Percentiles rank a stretch among this genome's conserved stretches.
Evolutionary conservation across 2,888 invertebrate species (phyloP).

Genomic region (Gibbula magus): DNA sequence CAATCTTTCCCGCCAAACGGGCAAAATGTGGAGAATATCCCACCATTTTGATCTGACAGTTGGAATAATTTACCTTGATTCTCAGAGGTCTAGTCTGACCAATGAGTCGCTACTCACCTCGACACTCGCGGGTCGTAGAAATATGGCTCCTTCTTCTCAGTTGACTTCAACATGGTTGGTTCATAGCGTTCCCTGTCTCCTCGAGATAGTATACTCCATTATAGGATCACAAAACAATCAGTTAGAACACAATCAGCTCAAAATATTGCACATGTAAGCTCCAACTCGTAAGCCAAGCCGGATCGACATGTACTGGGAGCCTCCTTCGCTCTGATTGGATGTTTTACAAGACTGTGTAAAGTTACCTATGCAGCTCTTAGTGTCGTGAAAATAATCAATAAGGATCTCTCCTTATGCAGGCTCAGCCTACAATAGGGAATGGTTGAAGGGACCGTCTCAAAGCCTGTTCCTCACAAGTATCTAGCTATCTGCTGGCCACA

Average conservation of each 20-base stretch:
- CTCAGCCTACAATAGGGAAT: not conserved
- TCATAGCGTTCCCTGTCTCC: slow-evolving; percentile 17
- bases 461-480: not conserved
- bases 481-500: too few species aligned
- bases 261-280: not conserved
- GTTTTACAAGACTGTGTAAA: not conserved
- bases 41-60: not conserved
- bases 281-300: not conserved
- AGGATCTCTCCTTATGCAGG: not conserved
- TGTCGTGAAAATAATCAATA: slow-evolving; percentile 15
- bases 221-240: not conserved
- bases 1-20: not conserved
- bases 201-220: not conserved
- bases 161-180: slow-evolving; percentile 26
- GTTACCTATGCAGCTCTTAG: slow-evolving; percentile 2
- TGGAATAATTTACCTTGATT: not conserved
- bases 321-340: not conserved
- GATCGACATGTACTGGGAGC: not conserved
- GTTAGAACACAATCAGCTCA: not conserved
- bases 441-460: not conserved
- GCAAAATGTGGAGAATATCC: not conserved
- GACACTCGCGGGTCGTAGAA: slow-evolving; percentile 64
- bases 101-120: slow-evolving; percentile 53
- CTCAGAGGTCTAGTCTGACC: not conserved
- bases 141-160: slow-evolving; percentile 57